Evolutionary conservation across 2,113 vertebrate species (phyloP), one percentile per base, ranked within the genome.

Genomic region (Psilopogon haemacephalus): DNA sequence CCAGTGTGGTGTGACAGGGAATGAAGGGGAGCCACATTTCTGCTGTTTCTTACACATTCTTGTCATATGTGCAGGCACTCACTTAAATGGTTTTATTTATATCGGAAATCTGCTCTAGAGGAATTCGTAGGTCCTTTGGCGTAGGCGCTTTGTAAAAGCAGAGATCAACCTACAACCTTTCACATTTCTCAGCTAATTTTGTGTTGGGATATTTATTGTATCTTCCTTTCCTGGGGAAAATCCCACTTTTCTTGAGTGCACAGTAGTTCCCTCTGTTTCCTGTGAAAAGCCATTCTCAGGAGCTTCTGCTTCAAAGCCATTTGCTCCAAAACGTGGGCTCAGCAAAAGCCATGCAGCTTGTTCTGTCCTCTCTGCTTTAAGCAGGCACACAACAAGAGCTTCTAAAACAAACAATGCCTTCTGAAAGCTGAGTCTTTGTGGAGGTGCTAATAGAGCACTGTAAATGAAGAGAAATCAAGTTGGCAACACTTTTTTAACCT

Each of bases 191-290:
- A 77, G 77, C 44, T 89, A 90, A 89, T 89, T 94, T 94, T 86
- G 62, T 80, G 93, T 81, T 95, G 75, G 94, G 89, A 90, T 77
- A 54, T 95, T 94, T 94, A 92, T 96, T 92, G 64, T 60, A n/a
- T 90, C 89, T 82, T 89, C 86, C 72, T 92, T 95, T 93, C 72
- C 89, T 48, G 79, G 56, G 82, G 94, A 94, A 89, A 93, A 86
- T 94, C 82, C 75, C 72, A 86, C 94, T 94, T 94, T 64, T 95
- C 72, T 93, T 0, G 0, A 89, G 69, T 6, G 13, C 83, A 44
- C 85, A 88, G 88, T 93, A 74, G 55, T 91, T 94, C 93, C 85
- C 93, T 92, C 91, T 95, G 75, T 91, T 95, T 95, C 79, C 79
- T 91, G 62, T 94, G 87, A 84, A 80, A 91, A 89, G 27, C 91